Percentiles rank a stretch among this genome's conserved stretches.
These are phyloP conservation scores for Gastrophryne carolinensis DNA, from an alignment of 2,797 vertebrate species.

Conservation along the genomic window DNA sequence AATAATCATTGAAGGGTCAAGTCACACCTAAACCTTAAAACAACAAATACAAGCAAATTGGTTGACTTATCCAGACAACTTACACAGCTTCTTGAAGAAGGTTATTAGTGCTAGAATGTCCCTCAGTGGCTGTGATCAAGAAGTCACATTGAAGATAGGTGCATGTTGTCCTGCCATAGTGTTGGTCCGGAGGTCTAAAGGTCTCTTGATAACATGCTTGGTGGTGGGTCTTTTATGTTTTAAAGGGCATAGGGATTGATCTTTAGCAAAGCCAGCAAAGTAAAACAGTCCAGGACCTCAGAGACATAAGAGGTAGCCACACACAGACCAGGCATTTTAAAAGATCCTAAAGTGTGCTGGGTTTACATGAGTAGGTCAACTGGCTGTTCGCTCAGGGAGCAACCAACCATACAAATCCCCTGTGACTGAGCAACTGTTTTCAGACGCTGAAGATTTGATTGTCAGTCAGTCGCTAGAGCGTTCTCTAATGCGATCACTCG, in stretches of 20 bases:
- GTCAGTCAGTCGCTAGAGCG: too few relatives aligned
- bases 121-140: slow-evolving; percentile 5
- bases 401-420: too few relatives aligned
- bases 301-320: background rate
- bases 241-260: background rate
- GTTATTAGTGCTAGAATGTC: background rate
- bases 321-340: too few relatives aligned
- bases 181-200: background rate
- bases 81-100: background rate
- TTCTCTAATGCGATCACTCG: too few relatives aligned
- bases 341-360: too few relatives aligned
- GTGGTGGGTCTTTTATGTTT: slow-evolving; percentile 4
- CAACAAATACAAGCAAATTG: background rate
- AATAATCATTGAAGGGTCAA: background rate
- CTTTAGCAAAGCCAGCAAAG: background rate
- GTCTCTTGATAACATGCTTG: background rate
- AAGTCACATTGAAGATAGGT: background rate
- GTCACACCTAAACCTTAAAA: slow-evolving; percentile 14
- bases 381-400: too few relatives aligned
- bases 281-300: background rate
- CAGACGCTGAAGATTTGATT: too few relatives aligned
- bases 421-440: too few relatives aligned
- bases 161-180: background rate
- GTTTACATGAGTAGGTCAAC: too few relatives aligned
- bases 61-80: background rate